Evolutionary conservation across 2,797 vertebrate genomes (phyloP).

Genomic region (Florisuga fusca): DNA sequence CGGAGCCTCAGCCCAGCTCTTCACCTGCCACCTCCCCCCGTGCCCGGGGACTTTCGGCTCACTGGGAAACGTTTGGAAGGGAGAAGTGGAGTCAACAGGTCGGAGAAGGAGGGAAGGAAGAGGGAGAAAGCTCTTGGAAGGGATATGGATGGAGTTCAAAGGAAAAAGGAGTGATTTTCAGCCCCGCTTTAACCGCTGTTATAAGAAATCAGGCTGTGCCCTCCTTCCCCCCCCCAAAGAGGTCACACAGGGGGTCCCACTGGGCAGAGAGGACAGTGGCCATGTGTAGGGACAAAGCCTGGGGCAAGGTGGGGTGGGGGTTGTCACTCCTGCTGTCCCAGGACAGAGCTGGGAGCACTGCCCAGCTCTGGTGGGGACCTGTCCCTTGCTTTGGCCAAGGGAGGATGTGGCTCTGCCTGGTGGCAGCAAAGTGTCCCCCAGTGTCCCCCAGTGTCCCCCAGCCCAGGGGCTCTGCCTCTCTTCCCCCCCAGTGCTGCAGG

Average conservation of each 20-base stretch:
- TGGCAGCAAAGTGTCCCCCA: no score
- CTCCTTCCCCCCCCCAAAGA: neutral
- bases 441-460: neutral
- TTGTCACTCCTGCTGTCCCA: accelerated
- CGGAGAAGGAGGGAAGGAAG: neutral
- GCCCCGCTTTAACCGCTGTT: neutral
- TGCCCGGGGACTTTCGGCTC: neutral
- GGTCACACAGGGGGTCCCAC: neutral
- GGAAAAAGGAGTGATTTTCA: neutral
- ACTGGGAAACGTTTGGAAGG: neutral
- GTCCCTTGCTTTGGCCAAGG: neutral
- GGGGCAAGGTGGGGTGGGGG: neutral
- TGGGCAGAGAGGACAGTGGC: neutral
- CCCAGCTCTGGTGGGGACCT: neutral
- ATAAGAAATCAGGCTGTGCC: neutral
- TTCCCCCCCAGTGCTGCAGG: neutral
- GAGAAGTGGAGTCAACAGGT: neutral
- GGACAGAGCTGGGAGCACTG: neutral
- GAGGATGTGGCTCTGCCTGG: neutral
- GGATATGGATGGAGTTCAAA: neutral
- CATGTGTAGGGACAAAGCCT: neutral
- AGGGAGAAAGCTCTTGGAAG: neutral
- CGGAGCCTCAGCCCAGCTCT: no score
- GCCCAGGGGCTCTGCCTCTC: neutral
- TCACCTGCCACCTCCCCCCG: neutral